These are phyloP conservation scores for Girardinus metallicus DNA, from an alignment of 2,797 vertebrate genomes.

Conservation along the genomic window DNA sequence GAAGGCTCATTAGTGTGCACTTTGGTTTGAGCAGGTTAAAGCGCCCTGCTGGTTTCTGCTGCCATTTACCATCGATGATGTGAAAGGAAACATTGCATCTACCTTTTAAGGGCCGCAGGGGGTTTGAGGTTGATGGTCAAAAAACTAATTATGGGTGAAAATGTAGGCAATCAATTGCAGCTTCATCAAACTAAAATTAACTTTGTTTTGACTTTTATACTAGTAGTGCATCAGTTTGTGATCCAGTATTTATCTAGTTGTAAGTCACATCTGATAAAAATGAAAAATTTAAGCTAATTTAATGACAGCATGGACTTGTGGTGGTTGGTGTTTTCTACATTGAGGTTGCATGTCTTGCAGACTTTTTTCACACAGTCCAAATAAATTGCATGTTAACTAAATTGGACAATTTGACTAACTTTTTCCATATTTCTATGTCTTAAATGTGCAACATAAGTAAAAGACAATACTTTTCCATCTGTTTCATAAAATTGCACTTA, in stretches of 20 bases:
- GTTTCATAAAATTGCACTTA: neutral
- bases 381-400: too few relatives aligned
- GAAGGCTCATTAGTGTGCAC: slow-evolving; percentile 22
- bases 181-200: neutral
- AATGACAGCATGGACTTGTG: neutral
- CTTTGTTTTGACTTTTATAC: neutral
- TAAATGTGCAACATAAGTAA: neutral
- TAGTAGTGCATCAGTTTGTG: slow-evolving; percentile 19
- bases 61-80: slow-evolving; percentile 7
- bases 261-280: neutral
- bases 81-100: slow-evolving; percentile 15
- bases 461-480: neutral
- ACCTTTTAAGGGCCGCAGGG: slow-evolving; percentile 9
- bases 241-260: neutral
- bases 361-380: neutral
- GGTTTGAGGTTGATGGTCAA: slow-evolving; percentile 8
- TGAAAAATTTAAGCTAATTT: slow-evolving; percentile 7
- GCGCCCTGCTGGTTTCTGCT: slow-evolving; percentile 7
- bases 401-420: neutral
- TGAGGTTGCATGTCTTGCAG: neutral
- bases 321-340: neutral
- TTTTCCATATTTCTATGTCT: neutral
- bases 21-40: slow-evolving; percentile 17
- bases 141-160: slow-evolving; percentile 9
- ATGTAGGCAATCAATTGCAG: slow-evolving; percentile 7